A percentile compares a stretch with the other conserved stretches of the same genome.
Evolutionary conservation across 2,113 vertebrate species (phyloP).

Genomic region (Elgaria multicarinata): DNA sequence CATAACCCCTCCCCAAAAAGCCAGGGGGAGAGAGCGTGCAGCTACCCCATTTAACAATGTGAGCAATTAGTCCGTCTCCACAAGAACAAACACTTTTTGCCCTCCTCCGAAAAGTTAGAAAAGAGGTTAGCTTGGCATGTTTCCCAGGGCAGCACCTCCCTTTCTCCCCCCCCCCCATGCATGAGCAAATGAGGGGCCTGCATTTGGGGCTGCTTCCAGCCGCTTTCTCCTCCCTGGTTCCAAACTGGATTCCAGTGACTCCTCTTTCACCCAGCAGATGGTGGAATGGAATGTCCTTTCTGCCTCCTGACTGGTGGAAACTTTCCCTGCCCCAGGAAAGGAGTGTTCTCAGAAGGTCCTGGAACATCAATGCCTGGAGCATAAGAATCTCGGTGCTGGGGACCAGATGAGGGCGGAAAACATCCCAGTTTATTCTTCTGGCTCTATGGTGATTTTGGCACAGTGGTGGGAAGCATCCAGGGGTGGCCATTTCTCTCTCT

Average conservation of each 20-base stretch:
- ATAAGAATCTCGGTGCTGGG: not conserved
- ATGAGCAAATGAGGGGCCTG: not conserved
- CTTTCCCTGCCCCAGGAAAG: not conserved
- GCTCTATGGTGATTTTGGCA: not conserved
- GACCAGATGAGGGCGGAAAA: not conserved
- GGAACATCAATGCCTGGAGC: not conserved
- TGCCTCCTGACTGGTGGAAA: not conserved
- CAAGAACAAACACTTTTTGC: not conserved
- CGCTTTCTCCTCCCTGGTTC: not conserved
- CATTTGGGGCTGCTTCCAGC: not conserved
- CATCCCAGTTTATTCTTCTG: not conserved
- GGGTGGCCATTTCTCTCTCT: no score
- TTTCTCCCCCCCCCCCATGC: not conserved
- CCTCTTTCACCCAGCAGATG: constrained; percentile 1
- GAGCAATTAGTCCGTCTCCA: not conserved
- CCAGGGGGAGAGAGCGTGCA: not conserved
- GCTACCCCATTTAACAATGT: not conserved
- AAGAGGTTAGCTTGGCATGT: not conserved
- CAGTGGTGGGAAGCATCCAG: not conserved
- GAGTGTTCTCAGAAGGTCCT: not conserved
- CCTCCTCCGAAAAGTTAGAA: not conserved
- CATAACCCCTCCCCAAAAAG: not conserved
- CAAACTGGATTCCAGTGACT: not conserved
- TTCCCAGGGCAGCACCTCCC: not conserved
- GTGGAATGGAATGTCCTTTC: not conserved